Conservation (phyloP, 2,113 vertebrate genomes). For the Castor canadensis region DNA sequence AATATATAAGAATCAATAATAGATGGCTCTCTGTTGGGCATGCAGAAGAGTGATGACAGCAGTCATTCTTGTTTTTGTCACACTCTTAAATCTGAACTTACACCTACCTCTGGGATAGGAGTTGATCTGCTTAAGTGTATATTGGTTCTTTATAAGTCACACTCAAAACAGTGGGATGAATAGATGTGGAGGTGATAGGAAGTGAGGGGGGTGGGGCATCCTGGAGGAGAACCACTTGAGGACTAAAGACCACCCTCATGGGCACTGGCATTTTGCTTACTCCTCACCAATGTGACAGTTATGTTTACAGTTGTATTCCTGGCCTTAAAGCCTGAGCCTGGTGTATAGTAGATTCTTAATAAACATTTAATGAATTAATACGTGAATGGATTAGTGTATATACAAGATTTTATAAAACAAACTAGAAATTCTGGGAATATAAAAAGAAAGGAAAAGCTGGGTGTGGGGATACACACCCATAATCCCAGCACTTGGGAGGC, state of each 20-base stretch:
- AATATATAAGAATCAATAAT: neutral
- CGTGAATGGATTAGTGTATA: neutral
- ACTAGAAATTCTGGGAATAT: neutral
- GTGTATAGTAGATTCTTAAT: neutral
- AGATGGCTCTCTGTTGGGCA: neutral
- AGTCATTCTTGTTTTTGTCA: neutral
- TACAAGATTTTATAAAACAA: neutral
- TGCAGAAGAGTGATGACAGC: rapidly evolving
- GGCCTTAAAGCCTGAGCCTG: neutral
- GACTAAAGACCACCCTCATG: neutral
- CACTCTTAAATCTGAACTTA: neutral
- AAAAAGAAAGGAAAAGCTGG: neutral
- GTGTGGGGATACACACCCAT: neutral
- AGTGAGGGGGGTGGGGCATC: neutral
- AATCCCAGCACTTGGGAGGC: too few species aligned
- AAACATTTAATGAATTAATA: neutral
- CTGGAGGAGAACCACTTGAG: neutral
- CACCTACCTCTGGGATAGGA: neutral
- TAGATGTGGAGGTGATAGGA: neutral
- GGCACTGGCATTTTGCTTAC: neutral
- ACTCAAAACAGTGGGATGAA: neutral
- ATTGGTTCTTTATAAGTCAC: neutral
- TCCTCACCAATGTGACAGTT: neutral
- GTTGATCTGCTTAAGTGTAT: neutral
- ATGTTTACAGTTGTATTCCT: neutral